phyloP scores from a whole-genome alignment of 2,888 invertebrate species.

The Hypercompe scribonia region DNA sequence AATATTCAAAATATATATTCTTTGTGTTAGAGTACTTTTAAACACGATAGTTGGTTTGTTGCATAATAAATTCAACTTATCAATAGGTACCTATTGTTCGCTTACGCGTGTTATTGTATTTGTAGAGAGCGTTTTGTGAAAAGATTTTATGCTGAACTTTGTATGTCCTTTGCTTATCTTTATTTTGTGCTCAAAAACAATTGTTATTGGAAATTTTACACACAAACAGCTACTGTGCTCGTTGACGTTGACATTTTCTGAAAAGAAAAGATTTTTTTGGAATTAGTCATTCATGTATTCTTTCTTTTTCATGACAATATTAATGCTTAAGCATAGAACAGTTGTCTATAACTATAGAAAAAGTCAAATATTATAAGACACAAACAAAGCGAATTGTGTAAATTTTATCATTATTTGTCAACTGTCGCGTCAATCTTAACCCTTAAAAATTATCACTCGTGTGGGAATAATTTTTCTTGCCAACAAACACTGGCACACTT shows the following conservation, averaged over 20 bases:
- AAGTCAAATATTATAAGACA: not conserved
- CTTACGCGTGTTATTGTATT: not conserved
- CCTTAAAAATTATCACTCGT: slow-evolving; percentile 21
- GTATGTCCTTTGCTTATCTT: not conserved
- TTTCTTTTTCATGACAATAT: too few relatives aligned
- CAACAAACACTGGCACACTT: slow-evolving; percentile 26
- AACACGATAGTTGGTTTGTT: not conserved
- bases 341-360: not conserved
- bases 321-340: not conserved
- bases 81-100: not conserved
- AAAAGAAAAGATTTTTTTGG: not conserved
- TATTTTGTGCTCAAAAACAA: not conserved
- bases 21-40: not conserved
- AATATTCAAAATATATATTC: not conserved
- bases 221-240: not conserved
- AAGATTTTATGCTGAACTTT: not conserved
- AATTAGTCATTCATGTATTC: not conserved
- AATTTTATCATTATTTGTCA: slow-evolving; percentile 32
- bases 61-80: not conserved
- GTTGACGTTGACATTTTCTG: not conserved
- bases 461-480: slow-evolving; percentile 31
- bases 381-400: slow-evolving; percentile 23
- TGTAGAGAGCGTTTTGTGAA: not conserved
- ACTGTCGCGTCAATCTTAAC: slow-evolving; percentile 13
- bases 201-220: not conserved